phyloP scores from a whole-genome alignment of 1,140 invertebrate genomes.

The Adelges cooleyi region DNA sequence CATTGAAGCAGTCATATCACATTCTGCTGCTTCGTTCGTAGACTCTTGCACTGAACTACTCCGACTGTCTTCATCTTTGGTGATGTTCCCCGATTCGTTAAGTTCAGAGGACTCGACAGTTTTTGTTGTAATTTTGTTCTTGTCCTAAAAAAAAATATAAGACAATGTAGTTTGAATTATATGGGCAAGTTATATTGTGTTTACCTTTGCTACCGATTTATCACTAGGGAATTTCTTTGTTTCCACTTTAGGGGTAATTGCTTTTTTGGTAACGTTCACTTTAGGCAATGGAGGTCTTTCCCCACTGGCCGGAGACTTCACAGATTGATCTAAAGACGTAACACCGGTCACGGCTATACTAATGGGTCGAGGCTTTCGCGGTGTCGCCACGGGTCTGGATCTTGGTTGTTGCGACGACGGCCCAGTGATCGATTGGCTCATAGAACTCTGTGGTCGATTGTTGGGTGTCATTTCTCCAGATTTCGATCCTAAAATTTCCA shows the following conservation, averaged over 20 bases:
- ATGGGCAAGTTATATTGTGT: not conserved
- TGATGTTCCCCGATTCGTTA: too few relatives aligned
- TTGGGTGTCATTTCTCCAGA: slow-evolving; percentile 53
- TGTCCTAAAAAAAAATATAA: not conserved
- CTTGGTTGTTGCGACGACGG: slow-evolving; percentile 33
- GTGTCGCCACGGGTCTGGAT: slow-evolving; percentile 41
- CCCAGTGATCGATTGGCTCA: slow-evolving; percentile 48
- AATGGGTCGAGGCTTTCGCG: slow-evolving; percentile 59
- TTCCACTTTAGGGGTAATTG: slow-evolving; percentile 12
- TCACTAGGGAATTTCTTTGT: slow-evolving; percentile 6
- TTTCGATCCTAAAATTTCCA: slow-evolving; percentile 45
- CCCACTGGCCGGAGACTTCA: slow-evolving; percentile 13
- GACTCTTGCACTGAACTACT: slow-evolving; percentile 22
- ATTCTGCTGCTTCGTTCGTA: slow-evolving; percentile 32
- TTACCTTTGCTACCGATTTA: not conserved
- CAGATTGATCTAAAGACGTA: slow-evolving; percentile 40
- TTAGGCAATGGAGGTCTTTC: slow-evolving; percentile 31
- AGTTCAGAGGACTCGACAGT: slow-evolving; percentile 13
- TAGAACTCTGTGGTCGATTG: slow-evolving; percentile 60
- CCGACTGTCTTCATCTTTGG: not conserved
- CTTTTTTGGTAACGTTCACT: slow-evolving; percentile 32
- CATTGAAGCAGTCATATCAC: slow-evolving; percentile 36
- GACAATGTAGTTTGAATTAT: not conserved
- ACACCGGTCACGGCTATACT: slow-evolving; percentile 76
- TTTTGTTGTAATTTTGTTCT: slow-evolving; percentile 12